A percentile compares a stretch with the other conserved stretches of the same genome.
phyloP scores from a whole-genome alignment of 1,140 invertebrate species.

The Solenopsis invicta region DNA sequence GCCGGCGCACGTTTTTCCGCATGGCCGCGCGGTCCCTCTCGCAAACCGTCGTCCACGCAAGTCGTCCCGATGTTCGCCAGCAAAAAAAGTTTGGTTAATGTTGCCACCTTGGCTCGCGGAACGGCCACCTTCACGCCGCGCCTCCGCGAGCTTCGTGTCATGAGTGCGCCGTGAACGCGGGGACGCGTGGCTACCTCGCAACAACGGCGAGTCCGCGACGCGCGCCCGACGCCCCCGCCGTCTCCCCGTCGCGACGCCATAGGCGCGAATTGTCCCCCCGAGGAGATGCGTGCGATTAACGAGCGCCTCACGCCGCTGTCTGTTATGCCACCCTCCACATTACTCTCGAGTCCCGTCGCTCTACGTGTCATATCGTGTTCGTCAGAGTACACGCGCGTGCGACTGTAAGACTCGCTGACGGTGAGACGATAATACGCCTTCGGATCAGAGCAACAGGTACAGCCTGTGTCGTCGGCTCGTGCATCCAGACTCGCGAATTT shows the following conservation, averaged over 20 bases:
- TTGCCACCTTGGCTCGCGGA: conserved; percentile 84
- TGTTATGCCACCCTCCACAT: conserved; percentile 49
- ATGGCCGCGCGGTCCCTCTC: neutral
- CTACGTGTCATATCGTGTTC: neutral
- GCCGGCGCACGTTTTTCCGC: neutral
- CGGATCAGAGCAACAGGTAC: conserved; percentile 67
- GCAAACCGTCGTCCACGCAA: neutral
- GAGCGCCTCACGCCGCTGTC: conserved; percentile 48
- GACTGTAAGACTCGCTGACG: neutral
- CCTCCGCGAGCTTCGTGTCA: conserved; percentile 60
- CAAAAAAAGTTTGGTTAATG: conserved; percentile 87
- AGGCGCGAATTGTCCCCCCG: neutral
- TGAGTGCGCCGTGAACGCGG: conserved; percentile 67
- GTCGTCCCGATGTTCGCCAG: conserved; percentile 67
- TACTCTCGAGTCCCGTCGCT: neutral
- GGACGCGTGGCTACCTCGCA: conserved; percentile 12
- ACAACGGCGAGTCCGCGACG: neutral
- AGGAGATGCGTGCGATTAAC: neutral
- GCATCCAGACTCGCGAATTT: neutral
- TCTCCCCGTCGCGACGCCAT: neutral
- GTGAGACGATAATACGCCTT: conserved; percentile 17
- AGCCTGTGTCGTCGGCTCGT: neutral
- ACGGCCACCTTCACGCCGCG: conserved; percentile 56
- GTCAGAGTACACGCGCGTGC: neutral
- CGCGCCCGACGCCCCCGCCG: neutral